Conservation (phyloP, 1,140 invertebrate genomes). For the Hycleus cichorii region DNA sequence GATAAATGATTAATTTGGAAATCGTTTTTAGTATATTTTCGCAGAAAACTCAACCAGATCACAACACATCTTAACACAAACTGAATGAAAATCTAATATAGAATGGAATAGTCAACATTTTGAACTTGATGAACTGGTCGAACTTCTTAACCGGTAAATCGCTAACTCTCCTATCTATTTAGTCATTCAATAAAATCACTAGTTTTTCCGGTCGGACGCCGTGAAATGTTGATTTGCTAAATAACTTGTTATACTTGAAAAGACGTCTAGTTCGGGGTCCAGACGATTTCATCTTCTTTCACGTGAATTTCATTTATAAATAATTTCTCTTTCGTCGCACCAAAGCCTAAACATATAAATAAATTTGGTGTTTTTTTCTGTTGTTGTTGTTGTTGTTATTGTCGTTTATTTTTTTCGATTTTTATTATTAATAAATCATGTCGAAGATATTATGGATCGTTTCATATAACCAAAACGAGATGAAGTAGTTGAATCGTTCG, state of each 20-base stretch:
- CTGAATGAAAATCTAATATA: no score
- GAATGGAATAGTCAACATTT: not conserved
- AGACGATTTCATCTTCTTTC: not conserved
- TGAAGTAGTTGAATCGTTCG: not conserved
- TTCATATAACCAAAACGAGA: not conserved
- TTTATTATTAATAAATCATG: not conserved
- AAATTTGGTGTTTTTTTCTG: no score
- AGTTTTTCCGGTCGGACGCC: conserved; percentile 15
- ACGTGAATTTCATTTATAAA: no score
- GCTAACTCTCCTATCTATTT: conserved; percentile 13
- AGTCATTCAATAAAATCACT: conserved; percentile 19
- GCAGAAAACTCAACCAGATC: no score
- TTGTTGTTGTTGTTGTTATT: not conserved
- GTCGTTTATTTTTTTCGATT: not conserved
- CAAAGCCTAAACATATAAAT: no score
- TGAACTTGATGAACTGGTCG: conserved; percentile 23
- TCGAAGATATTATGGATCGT: not conserved
- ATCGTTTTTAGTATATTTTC: no score
- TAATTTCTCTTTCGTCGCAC: not conserved
- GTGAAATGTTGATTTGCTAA: conserved; percentile 2
- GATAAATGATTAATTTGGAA: not conserved
- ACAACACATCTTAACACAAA: no score
- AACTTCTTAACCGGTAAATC: conserved; percentile 18
- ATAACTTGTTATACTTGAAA: conserved; percentile 18
- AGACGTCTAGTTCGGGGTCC: conserved; percentile 12